Conservation (phyloP, 2,888 invertebrate genomes). For the Escarpia spicata region DNA sequence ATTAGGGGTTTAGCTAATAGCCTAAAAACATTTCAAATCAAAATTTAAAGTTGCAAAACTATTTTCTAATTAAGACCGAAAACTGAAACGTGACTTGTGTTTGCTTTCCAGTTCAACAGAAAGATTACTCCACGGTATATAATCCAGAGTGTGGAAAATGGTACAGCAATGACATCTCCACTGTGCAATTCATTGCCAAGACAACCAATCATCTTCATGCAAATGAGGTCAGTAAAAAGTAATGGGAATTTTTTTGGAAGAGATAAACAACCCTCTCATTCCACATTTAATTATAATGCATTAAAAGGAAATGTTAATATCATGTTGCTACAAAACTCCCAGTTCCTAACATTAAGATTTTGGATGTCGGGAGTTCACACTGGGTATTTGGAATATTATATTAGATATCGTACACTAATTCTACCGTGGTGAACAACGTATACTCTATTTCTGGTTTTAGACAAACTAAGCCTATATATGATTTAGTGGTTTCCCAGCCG, state of each 20-base stretch:
- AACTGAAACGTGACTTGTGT: neutral
- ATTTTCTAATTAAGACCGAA: neutral
- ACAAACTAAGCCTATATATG: too few relatives aligned
- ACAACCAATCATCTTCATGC: conserved; percentile 30
- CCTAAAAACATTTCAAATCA: too few relatives aligned
- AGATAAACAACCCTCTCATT: neutral
- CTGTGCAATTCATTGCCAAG: conserved; percentile 39
- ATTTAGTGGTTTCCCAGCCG: too few relatives aligned
- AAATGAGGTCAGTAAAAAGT: neutral
- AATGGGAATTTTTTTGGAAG: neutral
- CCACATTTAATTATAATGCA: neutral
- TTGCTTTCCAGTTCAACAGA: conserved; percentile 30
- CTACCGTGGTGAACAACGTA: too few relatives aligned
- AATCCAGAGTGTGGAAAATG: conserved; percentile 56
- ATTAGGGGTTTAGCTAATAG: too few relatives aligned
- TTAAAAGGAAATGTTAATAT: neutral
- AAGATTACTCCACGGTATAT: conserved; percentile 48
- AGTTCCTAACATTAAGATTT: neutral
- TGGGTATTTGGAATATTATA: too few relatives aligned
- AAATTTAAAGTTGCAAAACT: too few relatives aligned
- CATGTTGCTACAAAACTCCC: too few relatives aligned
- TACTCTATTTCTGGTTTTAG: too few relatives aligned
- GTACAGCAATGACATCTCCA: conserved; percentile 40
- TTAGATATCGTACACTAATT: too few relatives aligned
- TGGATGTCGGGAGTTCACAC: too few relatives aligned